Percentiles rank a stretch among this genome's conserved stretches.
phyloP scores from a whole-genome alignment of 2,888 invertebrate species.

The Prosopocoilus inquinatus region DNA sequence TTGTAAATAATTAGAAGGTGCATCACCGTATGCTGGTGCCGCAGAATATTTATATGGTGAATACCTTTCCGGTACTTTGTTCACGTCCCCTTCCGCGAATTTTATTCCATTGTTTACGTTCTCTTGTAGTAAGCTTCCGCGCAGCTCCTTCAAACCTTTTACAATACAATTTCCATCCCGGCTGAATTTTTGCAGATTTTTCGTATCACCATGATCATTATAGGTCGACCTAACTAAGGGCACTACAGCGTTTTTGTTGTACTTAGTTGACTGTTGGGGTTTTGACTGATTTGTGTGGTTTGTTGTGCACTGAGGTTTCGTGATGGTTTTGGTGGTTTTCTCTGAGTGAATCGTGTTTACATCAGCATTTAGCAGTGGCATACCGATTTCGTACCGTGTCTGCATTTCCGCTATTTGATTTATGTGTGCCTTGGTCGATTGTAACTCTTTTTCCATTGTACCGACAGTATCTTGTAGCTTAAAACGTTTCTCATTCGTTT shows the following conservation, averaged over 20 bases:
- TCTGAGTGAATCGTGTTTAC: neutral
- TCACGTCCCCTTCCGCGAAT: neutral
- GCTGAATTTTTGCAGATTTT: too few relatives aligned
- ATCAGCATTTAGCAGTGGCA: constrained; percentile 7
- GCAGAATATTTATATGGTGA: too few relatives aligned
- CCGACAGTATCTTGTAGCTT: constrained; percentile 44
- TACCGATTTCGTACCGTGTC: constrained; percentile 39
- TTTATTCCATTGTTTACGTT: neutral
- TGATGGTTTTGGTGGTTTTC: neutral
- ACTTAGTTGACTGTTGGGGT: too few relatives aligned
- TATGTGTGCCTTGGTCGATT: constrained; percentile 42
- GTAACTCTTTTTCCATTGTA: constrained; percentile 44
- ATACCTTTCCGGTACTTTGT: too few relatives aligned
- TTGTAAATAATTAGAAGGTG: neutral
- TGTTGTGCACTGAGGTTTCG: too few relatives aligned
- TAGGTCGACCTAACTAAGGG: too few relatives aligned
- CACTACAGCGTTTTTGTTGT: too few relatives aligned
- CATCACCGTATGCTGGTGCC: constrained; percentile 1
- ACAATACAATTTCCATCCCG: too few relatives aligned
- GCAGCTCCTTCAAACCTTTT: too few relatives aligned
- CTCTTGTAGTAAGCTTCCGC: too few relatives aligned
- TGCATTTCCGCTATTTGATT: constrained; percentile 41
- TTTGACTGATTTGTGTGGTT: too few relatives aligned
- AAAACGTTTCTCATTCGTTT: constrained; percentile 44
- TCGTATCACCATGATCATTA: neutral